phyloP scores from a whole-genome alignment of 2,797 vertebrate genomes.

The Myripristis jacobus region DNA sequence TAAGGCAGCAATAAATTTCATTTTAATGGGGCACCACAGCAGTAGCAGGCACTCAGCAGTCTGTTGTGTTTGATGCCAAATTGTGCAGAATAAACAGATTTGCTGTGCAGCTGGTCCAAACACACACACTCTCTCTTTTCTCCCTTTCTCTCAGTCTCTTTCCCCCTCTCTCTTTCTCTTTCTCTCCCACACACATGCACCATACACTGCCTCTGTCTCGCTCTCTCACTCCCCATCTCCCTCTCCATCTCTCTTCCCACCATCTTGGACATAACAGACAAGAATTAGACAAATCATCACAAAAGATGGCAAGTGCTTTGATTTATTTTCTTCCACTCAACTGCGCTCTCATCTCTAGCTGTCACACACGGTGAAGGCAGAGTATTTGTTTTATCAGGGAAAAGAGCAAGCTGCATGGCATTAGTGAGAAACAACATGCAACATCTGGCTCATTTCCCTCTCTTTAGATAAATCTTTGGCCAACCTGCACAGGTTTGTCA shows the following conservation, averaged over 20 bases:
- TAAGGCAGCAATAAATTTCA: slow-evolving; percentile 80
- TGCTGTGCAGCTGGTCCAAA: slow-evolving; percentile 80
- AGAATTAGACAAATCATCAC: slow-evolving; percentile 73
- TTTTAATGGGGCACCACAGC: slow-evolving; percentile 82
- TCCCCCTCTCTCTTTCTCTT: slow-evolving; percentile 38
- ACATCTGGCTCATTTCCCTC: slow-evolving; percentile 65
- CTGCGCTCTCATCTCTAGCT: slow-evolving; percentile 68
- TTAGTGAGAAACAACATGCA: slow-evolving; percentile 66
- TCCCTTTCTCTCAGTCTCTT: slow-evolving; percentile 38
- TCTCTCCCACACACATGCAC: slow-evolving; percentile 23
- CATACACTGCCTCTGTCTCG: slow-evolving; percentile 23
- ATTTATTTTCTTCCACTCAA: slow-evolving; percentile 71
- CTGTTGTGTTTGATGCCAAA: slow-evolving; percentile 85
- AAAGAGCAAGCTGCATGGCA: slow-evolving; percentile 43
- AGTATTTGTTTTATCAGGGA: slow-evolving; percentile 58
- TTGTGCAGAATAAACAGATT: slow-evolving; percentile 86
- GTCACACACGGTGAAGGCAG: slow-evolving; percentile 53
- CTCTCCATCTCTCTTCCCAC: background rate
- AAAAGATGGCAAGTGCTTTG: slow-evolving; percentile 66
- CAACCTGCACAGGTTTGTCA: slow-evolving; percentile 24
- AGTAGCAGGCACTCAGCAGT: slow-evolving; percentile 80
- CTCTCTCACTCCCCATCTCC: slow-evolving; percentile 5
- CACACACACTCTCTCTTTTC: slow-evolving; percentile 46
- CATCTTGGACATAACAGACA: slow-evolving; percentile 40
- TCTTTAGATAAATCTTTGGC: slow-evolving; percentile 46